Percentiles rank a stretch among this genome's conserved stretches.
These are phyloP conservation scores for Adelosebastes latens DNA, from an alignment of 2,797 vertebrate genomes.

Conservation along the genomic window DNA sequence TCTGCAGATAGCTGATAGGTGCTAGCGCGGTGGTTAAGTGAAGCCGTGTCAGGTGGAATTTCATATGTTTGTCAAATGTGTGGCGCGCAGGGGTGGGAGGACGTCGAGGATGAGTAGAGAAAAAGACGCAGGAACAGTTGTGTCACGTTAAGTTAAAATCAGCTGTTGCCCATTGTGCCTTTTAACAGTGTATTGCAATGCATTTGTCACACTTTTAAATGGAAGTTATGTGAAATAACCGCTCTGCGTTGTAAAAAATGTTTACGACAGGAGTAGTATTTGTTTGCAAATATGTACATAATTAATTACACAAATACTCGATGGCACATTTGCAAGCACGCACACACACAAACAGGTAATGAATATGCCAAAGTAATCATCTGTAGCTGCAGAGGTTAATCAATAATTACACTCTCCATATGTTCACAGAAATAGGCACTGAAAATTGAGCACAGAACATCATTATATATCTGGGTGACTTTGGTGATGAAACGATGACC, in stretches of 20 bases:
- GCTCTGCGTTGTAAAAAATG: background rate
- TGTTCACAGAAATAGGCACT: conserved; percentile 55
- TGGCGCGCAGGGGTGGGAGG: conserved; percentile 1
- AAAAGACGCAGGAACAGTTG: background rate
- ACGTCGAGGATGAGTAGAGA: background rate
- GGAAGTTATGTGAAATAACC: background rate
- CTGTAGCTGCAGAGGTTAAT: conserved; percentile 73
- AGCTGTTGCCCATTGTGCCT: background rate
- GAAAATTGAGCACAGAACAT: conserved; percentile 47
- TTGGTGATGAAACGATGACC: conserved; percentile 55
- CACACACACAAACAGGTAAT: conserved; percentile 37
- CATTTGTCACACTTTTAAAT: background rate
- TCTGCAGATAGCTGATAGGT: conserved; percentile 9
- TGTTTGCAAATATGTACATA: background rate
- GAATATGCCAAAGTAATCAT: conserved; percentile 65
- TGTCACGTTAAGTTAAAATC: conserved; percentile 20
- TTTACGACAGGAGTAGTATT: background rate
- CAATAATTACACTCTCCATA: conserved; percentile 76
- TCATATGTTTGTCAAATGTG: conserved; percentile 15
- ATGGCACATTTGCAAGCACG: background rate
- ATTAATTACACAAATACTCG: background rate
- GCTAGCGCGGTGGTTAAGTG: conserved; percentile 3
- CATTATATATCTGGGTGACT: conserved; percentile 49
- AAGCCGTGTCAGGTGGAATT: conserved; percentile 39
- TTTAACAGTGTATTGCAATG: background rate